A percentile compares a stretch with the other conserved stretches of the same genome.
phyloP scores from a whole-genome alignment of 2,888 invertebrate species.

The Silvanus unidentatus region DNA sequence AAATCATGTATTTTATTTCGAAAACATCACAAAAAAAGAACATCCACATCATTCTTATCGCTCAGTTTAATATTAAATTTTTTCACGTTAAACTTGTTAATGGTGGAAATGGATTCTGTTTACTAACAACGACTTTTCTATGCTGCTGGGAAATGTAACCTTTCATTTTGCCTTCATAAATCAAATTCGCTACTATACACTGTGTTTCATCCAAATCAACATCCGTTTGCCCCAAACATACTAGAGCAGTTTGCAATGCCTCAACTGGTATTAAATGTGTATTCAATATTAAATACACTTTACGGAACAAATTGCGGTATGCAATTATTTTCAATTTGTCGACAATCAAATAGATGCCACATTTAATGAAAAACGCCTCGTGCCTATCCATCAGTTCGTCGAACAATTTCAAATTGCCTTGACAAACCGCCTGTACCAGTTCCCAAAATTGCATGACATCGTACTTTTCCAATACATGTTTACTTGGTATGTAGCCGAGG shows the following conservation, averaged over 20 bases:
- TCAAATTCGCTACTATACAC: slow-evolving; percentile 94
- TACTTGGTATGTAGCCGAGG: slow-evolving; percentile 89
- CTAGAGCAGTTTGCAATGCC: slow-evolving; percentile 75
- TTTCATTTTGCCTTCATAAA: slow-evolving; percentile 94
- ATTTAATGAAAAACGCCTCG: slow-evolving; percentile 88
- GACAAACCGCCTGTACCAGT: slow-evolving; percentile 79
- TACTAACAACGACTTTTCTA: slow-evolving; percentile 94
- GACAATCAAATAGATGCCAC: slow-evolving; percentile 95
- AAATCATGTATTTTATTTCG: too few species aligned
- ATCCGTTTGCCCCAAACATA: slow-evolving; percentile 74
- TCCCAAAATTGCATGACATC: slow-evolving; percentile 87
- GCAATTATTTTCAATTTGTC: slow-evolving; percentile 94
- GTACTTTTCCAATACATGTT: slow-evolving; percentile 75
- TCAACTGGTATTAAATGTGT: slow-evolving; percentile 86
- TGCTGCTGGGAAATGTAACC: slow-evolving; percentile 98
- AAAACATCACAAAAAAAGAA: too few species aligned
- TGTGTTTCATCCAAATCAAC: slow-evolving; percentile 92
- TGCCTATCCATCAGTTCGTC: slow-evolving; percentile 79
- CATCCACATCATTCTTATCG: too few species aligned
- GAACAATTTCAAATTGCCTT: slow-evolving; percentile 80
- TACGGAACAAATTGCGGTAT: slow-evolving; percentile 92
- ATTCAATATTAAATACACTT: slow-evolving; percentile 71
- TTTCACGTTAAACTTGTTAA: slow-evolving; percentile 54
- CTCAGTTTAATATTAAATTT: too few species aligned
- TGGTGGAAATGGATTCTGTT: slow-evolving; percentile 91